These are phyloP conservation scores for Tipula helvola DNA, from an alignment of 2,888 invertebrate species.

Conservation along the genomic window DNA sequence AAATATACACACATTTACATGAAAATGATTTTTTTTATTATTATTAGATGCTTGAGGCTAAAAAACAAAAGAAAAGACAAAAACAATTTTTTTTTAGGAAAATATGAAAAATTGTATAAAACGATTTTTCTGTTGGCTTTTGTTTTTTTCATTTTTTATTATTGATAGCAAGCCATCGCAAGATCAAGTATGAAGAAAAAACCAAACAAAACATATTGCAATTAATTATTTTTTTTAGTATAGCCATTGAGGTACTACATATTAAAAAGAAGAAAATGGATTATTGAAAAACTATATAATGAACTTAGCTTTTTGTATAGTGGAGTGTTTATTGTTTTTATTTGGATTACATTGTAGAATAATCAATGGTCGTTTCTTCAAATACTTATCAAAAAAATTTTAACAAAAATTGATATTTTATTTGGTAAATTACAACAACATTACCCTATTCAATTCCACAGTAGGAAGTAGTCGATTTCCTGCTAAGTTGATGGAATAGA, in stretches of 20 bases:
- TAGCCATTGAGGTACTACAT: background rate
- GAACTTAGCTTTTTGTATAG: too few species aligned
- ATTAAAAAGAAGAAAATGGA: background rate
- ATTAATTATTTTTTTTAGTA: background rate
- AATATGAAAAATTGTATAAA: background rate
- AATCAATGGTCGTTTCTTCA: too few species aligned
- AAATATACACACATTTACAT: background rate
- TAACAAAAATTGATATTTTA: too few species aligned
- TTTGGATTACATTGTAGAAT: too few species aligned
- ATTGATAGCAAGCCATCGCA: background rate
- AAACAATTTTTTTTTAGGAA: background rate
- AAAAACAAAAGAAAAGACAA: background rate
- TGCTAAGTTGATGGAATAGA: too few species aligned
- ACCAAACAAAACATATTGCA: background rate
- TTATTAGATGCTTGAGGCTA: background rate
- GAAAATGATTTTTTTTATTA: background rate
- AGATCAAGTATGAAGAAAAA: background rate
- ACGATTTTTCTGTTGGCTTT: background rate
- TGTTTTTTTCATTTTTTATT: background rate
- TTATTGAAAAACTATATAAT: background rate
- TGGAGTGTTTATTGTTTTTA: too few species aligned
- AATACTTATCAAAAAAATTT: too few species aligned
- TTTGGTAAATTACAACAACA: too few species aligned
- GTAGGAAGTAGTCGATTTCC: too few species aligned
- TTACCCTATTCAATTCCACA: too few species aligned